Base-by-base conservation (phyloP, 2,113 vertebrate species). In the Taurulus bubalis region DNA sequence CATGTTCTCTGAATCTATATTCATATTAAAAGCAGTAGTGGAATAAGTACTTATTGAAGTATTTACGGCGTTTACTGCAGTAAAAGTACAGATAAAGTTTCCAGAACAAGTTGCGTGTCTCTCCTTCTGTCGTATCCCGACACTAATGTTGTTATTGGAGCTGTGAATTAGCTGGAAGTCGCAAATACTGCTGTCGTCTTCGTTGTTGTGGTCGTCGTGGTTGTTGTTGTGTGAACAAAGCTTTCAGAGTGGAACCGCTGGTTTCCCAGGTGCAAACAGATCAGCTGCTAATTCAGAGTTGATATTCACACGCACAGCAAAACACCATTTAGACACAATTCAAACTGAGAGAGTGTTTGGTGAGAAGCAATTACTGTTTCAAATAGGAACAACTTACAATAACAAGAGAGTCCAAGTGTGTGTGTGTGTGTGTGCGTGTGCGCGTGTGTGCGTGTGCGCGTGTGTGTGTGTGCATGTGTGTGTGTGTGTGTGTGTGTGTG, bases 281-380 rank as follows among this genome's bases (percentile, higher is more conserved):
- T 86, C 81, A 71, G 67, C 72, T 64, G 84, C 65, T 84, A 68
- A 82, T 90, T 80, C 80, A 55, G 85, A 74, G 80, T 47, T 2
- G 79, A 75, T 8, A 62, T 51, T 68, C 68, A 75, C 71, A 67
- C 65, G 4, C 22, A 45, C 68, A 58, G 86, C 72, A 87, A 86
- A 84, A 78, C 86, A 73, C 7, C 62, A 51, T 77, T 87, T 86
- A 82, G 65, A 82, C 83, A 80, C 78, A 86, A 91, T 12, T 51
- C 64, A 74, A 42, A 58, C 75, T 4, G n/a, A 82, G 56, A 68
- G 58, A 72, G 58, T 18, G 53, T 71, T 72, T 24, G 62, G 47
- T 47, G 70, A 70, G 28, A 49, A 86, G 83, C 72, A 87, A 84
- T 80, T 78, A 80, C 49, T 12, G 55, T 30, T 77, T 88, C 72